A percentile compares a stretch with the other conserved stretches of the same genome.
Conservation (phyloP, 2,113 vertebrate species). For the Reinhardtius hippoglossoides region DNA sequence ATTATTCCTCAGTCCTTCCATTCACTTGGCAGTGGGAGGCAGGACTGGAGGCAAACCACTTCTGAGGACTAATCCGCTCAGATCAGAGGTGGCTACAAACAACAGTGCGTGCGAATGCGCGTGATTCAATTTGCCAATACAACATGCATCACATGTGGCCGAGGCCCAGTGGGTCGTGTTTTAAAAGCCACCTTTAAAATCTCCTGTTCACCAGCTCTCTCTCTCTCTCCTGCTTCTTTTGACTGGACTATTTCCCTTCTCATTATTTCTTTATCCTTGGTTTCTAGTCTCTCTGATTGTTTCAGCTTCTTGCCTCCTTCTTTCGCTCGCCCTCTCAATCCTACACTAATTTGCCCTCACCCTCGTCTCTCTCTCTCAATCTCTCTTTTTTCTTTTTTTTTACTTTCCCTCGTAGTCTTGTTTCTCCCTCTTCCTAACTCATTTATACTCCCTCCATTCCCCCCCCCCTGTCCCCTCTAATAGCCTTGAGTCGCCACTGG, state of each 20-base stretch:
- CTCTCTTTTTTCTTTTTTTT: conserved; percentile 20
- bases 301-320: conserved; percentile 3
- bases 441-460: conserved; percentile 23
- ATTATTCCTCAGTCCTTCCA: conserved; percentile 74
- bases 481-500: conserved; percentile 58
- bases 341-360: conserved; percentile 36
- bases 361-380: conserved; percentile 18
- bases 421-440: conserved; percentile 19
- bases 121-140: conserved; percentile 35
- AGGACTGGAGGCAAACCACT: conserved; percentile 55
- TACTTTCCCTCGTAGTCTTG: conserved; percentile 25
- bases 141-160: conserved; percentile 18
- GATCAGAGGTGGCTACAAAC: conserved; percentile 46
- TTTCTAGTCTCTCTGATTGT: conserved; percentile 31
- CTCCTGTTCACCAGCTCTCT: not conserved
- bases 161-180: conserved; percentile 14
- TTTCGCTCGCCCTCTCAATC: conserved; percentile 14
- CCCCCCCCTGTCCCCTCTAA: conserved; percentile 42
- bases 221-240: conserved; percentile 7
- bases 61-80: conserved; percentile 57
- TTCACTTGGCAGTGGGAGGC: conserved; percentile 58
- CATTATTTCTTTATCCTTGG: conserved; percentile 36
- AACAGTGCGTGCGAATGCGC: conserved; percentile 28
- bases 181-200: conserved; percentile 37
- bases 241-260: conserved; percentile 6